Evolutionary conservation across 2,888 invertebrate genomes (phyloP), one percentile per base, ranked within the genome.

Genomic region (Eupeodes luniger): DNA sequence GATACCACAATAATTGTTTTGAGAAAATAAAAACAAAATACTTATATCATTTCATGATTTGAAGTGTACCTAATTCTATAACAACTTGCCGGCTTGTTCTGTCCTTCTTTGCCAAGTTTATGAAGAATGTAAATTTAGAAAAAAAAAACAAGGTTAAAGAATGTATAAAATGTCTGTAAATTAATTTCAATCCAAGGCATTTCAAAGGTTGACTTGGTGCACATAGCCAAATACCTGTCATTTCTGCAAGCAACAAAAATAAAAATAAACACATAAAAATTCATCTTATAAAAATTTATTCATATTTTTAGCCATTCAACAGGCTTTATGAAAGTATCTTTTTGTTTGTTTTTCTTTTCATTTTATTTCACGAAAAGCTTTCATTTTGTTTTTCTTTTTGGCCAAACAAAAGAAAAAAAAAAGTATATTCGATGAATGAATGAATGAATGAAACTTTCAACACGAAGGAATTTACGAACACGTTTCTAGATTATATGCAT

Each of bases 401-500:
- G 44, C 16, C n/a, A 40, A n/a, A 9, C 0, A 47, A 27, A 49
- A 14, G 19, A 27, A 76, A 27, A 19, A 19, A 19, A 27, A 27
- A 27, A 27, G 27, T 27, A 27, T 70, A 78, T 70, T 70, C 55
- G 47, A 62, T 59, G 19, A 55, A 67, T 55, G 49, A 51, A 76
- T 80, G 85, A 85, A 85, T 85, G 85, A 76, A 81, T 81, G 70
- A 76, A 85, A 72, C 51, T 76, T 53, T 76, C 12, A 77, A 70
- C n/a, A 27, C 14, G 19, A 55, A 55, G 64, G 16, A 49, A 72
- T 59, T 14, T 5, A 16, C 36, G 44, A 16, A 40, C 19, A 55
- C 0, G 40, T 27, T 27, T 27, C 27, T 27, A 27, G 27, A 27
- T 27, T 27, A 3, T 3, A 27, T 27, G 27, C 27, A 27, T 27